Base-by-base conservation (phyloP, 2,113 vertebrate genomes). In the Megaceryle maxima region DNA sequence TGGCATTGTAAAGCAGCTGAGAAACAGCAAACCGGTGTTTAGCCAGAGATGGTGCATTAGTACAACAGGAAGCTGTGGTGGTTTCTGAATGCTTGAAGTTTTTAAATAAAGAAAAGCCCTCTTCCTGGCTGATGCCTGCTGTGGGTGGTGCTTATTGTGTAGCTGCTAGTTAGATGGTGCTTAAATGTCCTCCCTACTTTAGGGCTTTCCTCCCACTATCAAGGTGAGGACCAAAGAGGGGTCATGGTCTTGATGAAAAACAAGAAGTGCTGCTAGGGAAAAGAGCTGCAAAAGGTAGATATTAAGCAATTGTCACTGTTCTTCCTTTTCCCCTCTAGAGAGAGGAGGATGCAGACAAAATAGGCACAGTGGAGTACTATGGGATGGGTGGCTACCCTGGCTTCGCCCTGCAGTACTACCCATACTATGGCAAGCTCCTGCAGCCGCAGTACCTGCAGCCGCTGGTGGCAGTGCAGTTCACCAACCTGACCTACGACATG, bases 381-480 rank as follows among this genome's bases (percentile, higher is more conserved):
- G 99, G 99, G 55, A 12, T 99, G 68, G 97, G 93, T 0, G 96
- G 97, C 76, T 94, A 63, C 4, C 19, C 92, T 0, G 99, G 99
- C 53, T 99, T 99, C 21, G 99, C 98, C 7, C 98, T 99, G 70
- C 99, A 99, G 97, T 99, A 99, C 96, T 99, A 99, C 87, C 99
- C 99, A 3, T 99, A 99, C 98, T 99, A 99, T 1, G 99, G 99
- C 83, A 99, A 98, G 86, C 97, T 98, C 59, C 98, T 99, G 93
- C 99, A 99, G 72, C 98, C 98, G 0, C 48, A 97, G n/a, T 99
- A 99, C 98, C 98, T 99, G 90, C 99, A 99, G 98, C 99, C 99
- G 0, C 98, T 99, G 96, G 97, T 99, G 98, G 99, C 98, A 1
- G 98, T 99, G 56, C 98, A 99, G 97, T 99, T 99, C 84, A 97